Evolutionary conservation across 2,113 vertebrate species (phyloP), one percentile per base, ranked within the genome.

Genomic region (Rhinopomastus cyanomelas): DNA sequence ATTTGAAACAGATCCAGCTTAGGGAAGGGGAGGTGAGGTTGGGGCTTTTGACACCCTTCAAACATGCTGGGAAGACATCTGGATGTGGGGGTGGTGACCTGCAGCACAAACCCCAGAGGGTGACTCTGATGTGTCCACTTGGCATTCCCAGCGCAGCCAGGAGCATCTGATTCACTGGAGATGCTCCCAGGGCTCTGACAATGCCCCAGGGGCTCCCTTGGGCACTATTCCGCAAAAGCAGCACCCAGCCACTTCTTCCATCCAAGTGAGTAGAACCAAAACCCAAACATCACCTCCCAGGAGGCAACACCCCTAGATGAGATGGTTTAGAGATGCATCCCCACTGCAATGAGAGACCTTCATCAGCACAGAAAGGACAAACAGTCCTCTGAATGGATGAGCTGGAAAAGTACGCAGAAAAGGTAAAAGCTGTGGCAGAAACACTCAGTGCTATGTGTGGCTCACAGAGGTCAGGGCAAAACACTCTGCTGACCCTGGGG

Each of bases 81-180:
- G 57, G 30, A 34, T 5, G 7, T n/a, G 53, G 11, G 25, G 29
- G 46, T 10, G 34, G 57, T 64, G 64, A 76, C 25, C 42, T 79
- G 55, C 15, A 18, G 32, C 44, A 34, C 56, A 60, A 37, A 53
- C 77, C 59, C 60, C 2, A 1, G 18, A 60, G 13, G 2, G 3
- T 23, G 21, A 68, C 53, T 56, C n/a, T 37, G 18, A 30, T 13
- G 15, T 17, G 9, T 46, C 34, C 6, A 15, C 49, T 74, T 1
- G 2, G 52, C 16, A 9, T 39, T 52, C 68, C 39, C 49, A 68
- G 64, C 26, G 66, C 74, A 59, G 34, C 10, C 7, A 8, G 61
- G 66, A 65, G 73, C 73, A 48, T 14, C 46, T 1, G 0, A 23
- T 60, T n/a, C 1, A 0, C 1, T 2, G 39, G 59, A 72, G 53